Evolutionary conservation across 2,888 invertebrate genomes (phyloP), one percentile per base, ranked within the genome.

Genomic region (Margaritifera margaritifera): DNA sequence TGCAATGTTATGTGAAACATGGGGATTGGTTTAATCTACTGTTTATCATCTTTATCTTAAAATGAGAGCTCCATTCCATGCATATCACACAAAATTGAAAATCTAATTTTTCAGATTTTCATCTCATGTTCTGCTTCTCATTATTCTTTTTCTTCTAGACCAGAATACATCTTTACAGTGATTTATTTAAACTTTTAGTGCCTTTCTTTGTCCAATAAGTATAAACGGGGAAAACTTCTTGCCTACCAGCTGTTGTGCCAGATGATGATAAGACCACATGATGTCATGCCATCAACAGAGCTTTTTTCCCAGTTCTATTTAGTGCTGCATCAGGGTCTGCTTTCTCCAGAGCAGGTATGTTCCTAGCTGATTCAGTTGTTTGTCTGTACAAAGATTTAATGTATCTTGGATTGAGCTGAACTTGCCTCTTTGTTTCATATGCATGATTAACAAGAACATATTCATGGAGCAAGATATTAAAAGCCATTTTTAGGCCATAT

Each of bases 241-340:
- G 97, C 98, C 0, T 93, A 96, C 83, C 94, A 96, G 81, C 90
- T 98, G 79, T 92, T 98, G 72, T 97, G 97, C 91, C 91, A 92
- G 73, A 83, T 92, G 84, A 94, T 95, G 66, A 92, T 97, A 72
- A 94, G 96, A 69, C 93, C 94, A 61, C 94, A 95, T 89, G 95
- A 95, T 86, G 93, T 95, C 62, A 92, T 92, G 24, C 90, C 94
- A 83, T 91, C 94, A 85, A 90, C 92, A 78, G 94, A 94, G 61
- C 94, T 95, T 87, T 90, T 97, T 75, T 93, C 95, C 2, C 93
- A 97, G 70, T 97, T 97, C 91, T 97, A 97, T 90, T 92, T 94
- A 73, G 94, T 95, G 4, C 90, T 98, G 67, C 98, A 98, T 90
- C 90, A 90, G 64, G 93, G 92, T 20, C 91, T 93, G 5, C 90